A percentile compares a stretch with the other conserved stretches of the same genome.
Evolutionary conservation across 2,113 vertebrate species (phyloP).

Genomic region (Ascaphus truei): DNA sequence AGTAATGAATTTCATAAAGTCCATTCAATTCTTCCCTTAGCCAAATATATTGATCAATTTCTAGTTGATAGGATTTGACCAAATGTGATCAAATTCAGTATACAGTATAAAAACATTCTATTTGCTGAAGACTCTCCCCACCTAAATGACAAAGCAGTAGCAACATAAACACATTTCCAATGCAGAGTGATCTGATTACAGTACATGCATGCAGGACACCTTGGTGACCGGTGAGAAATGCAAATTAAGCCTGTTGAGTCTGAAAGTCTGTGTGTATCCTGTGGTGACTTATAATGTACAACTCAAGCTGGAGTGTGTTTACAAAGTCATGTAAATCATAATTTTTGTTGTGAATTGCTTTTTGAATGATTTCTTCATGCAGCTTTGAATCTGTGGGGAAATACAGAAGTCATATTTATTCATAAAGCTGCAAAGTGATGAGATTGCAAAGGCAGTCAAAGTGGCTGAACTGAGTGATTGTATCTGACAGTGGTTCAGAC

Average conservation of each 20-base stretch:
- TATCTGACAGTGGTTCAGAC: neutral
- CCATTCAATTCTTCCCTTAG: no score
- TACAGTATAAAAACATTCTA: no score
- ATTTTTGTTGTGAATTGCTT: neutral
- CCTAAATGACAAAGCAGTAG: no score
- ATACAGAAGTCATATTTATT: slow-evolving; percentile 19
- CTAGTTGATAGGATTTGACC: no score
- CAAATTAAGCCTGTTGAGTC: neutral
- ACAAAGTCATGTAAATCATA: slow-evolving; percentile 4
- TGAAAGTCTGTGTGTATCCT: neutral
- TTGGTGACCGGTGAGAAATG: neutral
- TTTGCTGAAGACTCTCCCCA: no score
- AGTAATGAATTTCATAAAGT: no score
- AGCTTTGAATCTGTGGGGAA: slow-evolving; percentile 6
- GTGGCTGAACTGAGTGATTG: neutral
- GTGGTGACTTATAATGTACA: neutral
- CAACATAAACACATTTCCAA: no score
- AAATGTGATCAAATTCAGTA: no score
- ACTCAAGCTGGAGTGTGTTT: neutral
- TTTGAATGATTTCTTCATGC: neutral
- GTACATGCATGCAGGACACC: neutral
- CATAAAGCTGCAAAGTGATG: slow-evolving; percentile 10
- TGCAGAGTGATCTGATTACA: neutral
- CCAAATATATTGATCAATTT: no score
- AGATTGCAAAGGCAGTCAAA: neutral